Percentiles rank a stretch among this genome's conserved stretches.
phyloP scores from a whole-genome alignment of 2,797 vertebrate species.

The Monodelphis domestica region DNA sequence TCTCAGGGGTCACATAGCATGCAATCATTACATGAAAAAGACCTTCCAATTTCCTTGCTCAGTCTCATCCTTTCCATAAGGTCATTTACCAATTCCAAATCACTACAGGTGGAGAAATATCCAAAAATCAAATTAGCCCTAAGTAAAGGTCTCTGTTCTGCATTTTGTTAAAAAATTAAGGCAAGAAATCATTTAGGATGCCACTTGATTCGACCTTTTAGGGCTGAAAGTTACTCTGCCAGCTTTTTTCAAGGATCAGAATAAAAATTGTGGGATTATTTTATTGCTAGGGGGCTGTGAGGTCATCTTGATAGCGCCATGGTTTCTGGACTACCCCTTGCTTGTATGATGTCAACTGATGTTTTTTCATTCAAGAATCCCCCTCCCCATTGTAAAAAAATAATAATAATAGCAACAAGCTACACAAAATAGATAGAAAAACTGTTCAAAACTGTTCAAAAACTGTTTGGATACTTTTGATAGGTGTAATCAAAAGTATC shows the following conservation, averaged over 20 bases:
- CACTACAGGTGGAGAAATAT: background rate
- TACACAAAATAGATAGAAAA: too few relatives aligned
- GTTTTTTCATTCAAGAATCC: conserved; percentile 68
- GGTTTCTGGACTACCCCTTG: conserved; percentile 44
- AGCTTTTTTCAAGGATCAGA: conserved; percentile 59
- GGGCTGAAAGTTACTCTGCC: background rate
- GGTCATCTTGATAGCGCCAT: conserved; percentile 70
- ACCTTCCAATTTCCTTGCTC: background rate
- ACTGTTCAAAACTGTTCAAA: too few relatives aligned
- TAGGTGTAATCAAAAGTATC: too few relatives aligned
- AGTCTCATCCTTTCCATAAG: too few relatives aligned
- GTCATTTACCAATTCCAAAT: background rate
- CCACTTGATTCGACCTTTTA: background rate
- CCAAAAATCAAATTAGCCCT: background rate
- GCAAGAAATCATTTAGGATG: background rate
- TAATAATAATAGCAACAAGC: too few relatives aligned
- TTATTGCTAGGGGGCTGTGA: background rate
- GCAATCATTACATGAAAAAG: background rate
- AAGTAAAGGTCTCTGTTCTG: background rate
- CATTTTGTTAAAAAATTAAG: background rate
- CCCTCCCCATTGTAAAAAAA: too few relatives aligned
- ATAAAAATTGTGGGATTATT: conserved; percentile 51
- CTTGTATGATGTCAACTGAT: conserved; percentile 64
- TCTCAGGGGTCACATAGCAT: fast-evolving
- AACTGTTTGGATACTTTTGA: too few relatives aligned